Conservation (phyloP, 1,140 invertebrate species). For the Drosophila pandora region DNA sequence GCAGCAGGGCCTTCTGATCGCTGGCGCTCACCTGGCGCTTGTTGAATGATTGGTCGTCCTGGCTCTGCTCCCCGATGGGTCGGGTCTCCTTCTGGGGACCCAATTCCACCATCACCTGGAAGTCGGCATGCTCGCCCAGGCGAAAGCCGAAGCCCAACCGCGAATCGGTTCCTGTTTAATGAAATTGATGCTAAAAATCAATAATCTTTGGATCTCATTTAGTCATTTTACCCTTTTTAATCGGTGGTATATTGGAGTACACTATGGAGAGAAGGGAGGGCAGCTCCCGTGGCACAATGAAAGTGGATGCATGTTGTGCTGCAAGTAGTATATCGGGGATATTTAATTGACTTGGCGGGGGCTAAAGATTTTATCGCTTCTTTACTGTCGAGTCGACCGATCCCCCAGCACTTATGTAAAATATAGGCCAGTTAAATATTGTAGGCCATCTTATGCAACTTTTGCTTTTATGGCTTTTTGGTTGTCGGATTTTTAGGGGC, state of each 20-base stretch:
- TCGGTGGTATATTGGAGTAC: constrained; percentile 92
- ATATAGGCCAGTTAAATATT: constrained; percentile 11
- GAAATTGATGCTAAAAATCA: not conserved
- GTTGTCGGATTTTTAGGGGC: constrained; percentile 11
- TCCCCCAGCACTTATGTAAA: constrained; percentile 42
- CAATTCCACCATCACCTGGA: constrained; percentile 90
- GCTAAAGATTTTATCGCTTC: constrained; percentile 12
- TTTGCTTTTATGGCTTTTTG: constrained; percentile 9
- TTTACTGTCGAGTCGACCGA: not conserved
- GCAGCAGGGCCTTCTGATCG: constrained; percentile 45
- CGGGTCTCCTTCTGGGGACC: constrained; percentile 90
- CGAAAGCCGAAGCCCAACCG: constrained; percentile 91
- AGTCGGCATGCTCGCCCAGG: constrained; percentile 91
- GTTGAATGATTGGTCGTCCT: constrained; percentile 68
- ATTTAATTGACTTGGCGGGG: constrained; percentile 25
- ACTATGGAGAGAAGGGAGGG: constrained; percentile 90
- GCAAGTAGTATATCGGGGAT: constrained; percentile 12
- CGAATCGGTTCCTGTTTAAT: constrained; percentile 89
- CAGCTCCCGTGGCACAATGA: constrained; percentile 91
- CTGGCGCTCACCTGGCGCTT: constrained; percentile 74
- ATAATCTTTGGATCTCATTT: not conserved
- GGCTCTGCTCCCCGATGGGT: constrained; percentile 84
- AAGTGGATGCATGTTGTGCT: constrained; percentile 63
- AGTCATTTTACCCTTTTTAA: constrained; percentile 89
- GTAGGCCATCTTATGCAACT: constrained; percentile 23